Evolutionary conservation across 35 echinoderm and acorn worm genomes (phyloP).

Genomic region (Heliocidaris tuberculata): DNA sequence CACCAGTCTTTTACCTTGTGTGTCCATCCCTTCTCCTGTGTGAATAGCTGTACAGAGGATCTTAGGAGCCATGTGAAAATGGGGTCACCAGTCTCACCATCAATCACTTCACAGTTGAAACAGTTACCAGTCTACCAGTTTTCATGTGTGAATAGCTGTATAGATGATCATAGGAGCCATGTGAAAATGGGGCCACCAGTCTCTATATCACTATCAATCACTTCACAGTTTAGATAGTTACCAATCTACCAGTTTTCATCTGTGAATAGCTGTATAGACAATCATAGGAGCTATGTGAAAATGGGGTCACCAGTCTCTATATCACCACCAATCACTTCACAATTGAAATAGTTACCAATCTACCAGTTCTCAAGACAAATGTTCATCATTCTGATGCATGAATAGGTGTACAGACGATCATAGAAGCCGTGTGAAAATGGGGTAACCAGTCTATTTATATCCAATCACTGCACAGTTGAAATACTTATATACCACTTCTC

Average conservation of each 20-base stretch:
- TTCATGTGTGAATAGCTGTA: too few relatives aligned
- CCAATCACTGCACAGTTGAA: too few relatives aligned
- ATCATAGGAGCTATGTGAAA: neutral
- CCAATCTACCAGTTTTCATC: neutral
- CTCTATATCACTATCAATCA: neutral
- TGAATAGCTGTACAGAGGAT: neutral
- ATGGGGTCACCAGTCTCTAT: neutral
- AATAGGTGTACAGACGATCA: neutral
- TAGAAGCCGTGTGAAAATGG: neutral
- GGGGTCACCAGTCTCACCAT: too few relatives aligned
- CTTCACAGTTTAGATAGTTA: neutral
- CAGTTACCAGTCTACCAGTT: too few relatives aligned
- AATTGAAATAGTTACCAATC: neutral
- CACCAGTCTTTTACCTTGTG: neutral
- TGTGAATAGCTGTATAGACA: neutral
- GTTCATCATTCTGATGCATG: neutral
- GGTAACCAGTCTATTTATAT: neutral
- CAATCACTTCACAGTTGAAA: too few relatives aligned
- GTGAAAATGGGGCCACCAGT: too few relatives aligned
- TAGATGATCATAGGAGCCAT: too few relatives aligned
- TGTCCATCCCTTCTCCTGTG: slow-evolving; percentile 9
- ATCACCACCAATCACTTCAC: neutral
- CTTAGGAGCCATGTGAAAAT: slow-evolving; percentile 14
- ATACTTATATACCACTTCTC: neutral
- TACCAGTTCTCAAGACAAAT: too few relatives aligned